These are phyloP conservation scores for Opisthograptis luteolata DNA, from an alignment of 2,888 invertebrate species.

Conservation along the genomic window DNA sequence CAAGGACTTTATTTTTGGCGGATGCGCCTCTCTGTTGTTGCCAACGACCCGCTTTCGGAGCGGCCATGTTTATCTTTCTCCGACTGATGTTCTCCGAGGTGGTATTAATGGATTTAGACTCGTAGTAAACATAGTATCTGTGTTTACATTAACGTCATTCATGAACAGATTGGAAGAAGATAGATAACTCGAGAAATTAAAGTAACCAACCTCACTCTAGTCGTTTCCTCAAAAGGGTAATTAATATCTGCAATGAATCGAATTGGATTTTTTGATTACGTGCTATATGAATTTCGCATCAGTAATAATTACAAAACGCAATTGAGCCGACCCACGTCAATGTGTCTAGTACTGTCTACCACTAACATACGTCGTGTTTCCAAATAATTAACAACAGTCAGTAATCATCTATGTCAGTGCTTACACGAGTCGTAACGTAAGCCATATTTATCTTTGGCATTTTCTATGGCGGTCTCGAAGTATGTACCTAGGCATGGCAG, in stretches of 20 bases:
- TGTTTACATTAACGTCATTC: conserved; percentile 42
- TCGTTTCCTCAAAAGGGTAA: not conserved
- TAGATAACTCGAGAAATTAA: conserved; percentile 14
- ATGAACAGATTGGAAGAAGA: conserved; percentile 23
- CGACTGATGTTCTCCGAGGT: conserved; percentile 44
- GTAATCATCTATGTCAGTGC: conserved; percentile 49
- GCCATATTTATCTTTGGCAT: conserved; percentile 56
- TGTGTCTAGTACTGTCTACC: too few species aligned
- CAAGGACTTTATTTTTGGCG: conserved; percentile 80
- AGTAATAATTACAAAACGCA: conserved; percentile 4
- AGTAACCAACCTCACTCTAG: conserved; percentile 7
- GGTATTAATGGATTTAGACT: conserved; percentile 49
- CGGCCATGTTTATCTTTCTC: conserved; percentile 53
- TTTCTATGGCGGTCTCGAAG: conserved; percentile 51
- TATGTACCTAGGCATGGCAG: conserved; percentile 49
- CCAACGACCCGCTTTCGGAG: conserved; percentile 64
- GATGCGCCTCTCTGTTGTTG: conserved; percentile 61
- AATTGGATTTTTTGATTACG: not conserved
- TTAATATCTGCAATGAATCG: not conserved
- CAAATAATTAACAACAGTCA: conserved; percentile 55
- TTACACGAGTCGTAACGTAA: conserved; percentile 38
- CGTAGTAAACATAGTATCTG: conserved; percentile 55
- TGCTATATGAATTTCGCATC: not conserved
- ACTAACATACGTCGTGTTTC: conserved; percentile 39
- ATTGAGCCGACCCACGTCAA: too few species aligned